phyloP scores from a whole-genome alignment of 2,113 vertebrate species.

The Dipodomys merriami region DNA sequence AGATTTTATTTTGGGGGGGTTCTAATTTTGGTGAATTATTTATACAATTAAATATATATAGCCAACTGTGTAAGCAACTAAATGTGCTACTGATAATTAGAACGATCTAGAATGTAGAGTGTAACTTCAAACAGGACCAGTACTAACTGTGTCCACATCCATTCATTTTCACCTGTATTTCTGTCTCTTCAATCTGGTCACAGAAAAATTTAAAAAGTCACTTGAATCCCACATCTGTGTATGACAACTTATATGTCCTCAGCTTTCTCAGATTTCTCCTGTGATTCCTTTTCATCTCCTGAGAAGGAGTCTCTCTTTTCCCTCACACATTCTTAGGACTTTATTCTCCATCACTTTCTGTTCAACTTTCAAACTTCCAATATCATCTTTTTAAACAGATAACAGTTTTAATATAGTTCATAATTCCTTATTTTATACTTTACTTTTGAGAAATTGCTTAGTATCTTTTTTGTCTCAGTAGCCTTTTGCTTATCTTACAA shows the following conservation, averaged over 20 bases:
- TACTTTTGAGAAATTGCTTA: background rate
- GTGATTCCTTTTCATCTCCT: no score
- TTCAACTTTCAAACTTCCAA: background rate
- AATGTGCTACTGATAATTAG: background rate
- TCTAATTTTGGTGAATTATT: background rate
- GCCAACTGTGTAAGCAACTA: rapidly evolving
- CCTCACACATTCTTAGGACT: background rate
- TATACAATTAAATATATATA: background rate
- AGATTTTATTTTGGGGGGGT: background rate
- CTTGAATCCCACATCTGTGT: no score
- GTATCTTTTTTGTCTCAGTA: background rate
- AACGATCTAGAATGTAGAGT: background rate
- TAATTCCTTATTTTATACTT: no score
- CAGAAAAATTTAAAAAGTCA: background rate
- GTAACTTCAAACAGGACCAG: background rate
- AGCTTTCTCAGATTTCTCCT: no score
- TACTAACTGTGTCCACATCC: background rate
- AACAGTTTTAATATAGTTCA: no score
- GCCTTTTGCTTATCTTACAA: background rate
- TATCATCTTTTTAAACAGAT: background rate
- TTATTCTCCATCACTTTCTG: background rate
- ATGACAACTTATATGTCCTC: no score
- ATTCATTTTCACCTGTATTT: background rate
- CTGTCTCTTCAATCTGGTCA: background rate
- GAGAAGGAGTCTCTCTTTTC: background rate